Conservation (phyloP, 2,888 invertebrate genomes). For the Chymomyza fuscimana region DNA sequence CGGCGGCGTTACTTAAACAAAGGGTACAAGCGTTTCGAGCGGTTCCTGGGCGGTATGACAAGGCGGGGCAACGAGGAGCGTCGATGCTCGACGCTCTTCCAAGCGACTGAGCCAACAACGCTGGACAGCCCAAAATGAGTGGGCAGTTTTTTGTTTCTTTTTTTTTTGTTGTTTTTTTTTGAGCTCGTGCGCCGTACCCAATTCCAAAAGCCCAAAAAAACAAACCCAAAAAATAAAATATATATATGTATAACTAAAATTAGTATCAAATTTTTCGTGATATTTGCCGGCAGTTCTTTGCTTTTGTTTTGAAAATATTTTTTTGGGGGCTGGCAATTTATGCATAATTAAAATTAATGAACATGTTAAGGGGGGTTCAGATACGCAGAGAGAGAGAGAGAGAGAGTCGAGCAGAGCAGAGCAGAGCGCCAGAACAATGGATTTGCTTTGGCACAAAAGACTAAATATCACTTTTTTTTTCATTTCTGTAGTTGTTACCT, state of each 20-base stretch:
- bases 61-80: background rate
- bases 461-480: background rate
- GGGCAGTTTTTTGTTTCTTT: background rate
- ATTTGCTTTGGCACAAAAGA: no score
- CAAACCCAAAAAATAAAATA: background rate
- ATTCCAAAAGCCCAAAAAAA: background rate
- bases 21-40: background rate
- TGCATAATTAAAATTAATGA: slow-evolving; percentile 71
- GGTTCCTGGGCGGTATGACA: background rate
- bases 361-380: slow-evolving; percentile 46
- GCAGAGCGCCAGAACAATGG: no score
- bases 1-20: background rate
- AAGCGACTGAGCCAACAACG: no score
- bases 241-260: background rate
- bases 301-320: slow-evolving; percentile 7
- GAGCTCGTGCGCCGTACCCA: background rate
- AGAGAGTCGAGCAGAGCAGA: background rate
- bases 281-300: slow-evolving; percentile 22
- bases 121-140: background rate
- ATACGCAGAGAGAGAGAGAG: no score
- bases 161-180: background rate
- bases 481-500: slow-evolving; percentile 25
- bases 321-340: slow-evolving; percentile 44
- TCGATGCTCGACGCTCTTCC: background rate
- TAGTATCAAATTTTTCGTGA: slow-evolving; percentile 38